Evolutionary conservation across 2,888 invertebrate genomes (phyloP).

Genomic region (Acronicta psi): DNA sequence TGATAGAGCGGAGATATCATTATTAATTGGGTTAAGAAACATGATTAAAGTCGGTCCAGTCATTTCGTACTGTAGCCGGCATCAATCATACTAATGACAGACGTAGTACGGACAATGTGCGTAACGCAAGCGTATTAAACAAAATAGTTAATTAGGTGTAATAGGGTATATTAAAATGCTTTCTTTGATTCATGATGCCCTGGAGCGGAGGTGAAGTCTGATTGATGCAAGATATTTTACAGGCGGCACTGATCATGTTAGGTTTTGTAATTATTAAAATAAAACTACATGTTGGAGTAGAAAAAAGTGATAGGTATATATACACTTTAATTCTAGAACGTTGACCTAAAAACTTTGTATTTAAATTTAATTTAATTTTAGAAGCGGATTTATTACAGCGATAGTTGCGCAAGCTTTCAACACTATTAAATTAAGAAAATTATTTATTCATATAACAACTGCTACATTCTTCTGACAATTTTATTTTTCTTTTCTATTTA

Average conservation of each 20-base stretch:
- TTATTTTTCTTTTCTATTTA: too few relatives aligned
- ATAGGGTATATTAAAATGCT: conserved; percentile 45
- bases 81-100: conserved; percentile 58
- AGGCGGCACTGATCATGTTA: background rate
- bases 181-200: conserved; percentile 47
- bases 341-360: too few relatives aligned
- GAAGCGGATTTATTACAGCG: too few relatives aligned
- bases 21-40: conserved; percentile 83
- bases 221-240: conserved; percentile 30
- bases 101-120: conserved; percentile 51
- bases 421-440: conserved; percentile 43
- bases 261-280: conserved; percentile 21
- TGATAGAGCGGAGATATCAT: conserved; percentile 77
- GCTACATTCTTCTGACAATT: conserved; percentile 15
- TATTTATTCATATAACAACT: conserved; percentile 27
- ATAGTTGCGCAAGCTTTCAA: conserved; percentile 34
- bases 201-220: conserved; percentile 21
- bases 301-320: too few relatives aligned
- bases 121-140: conserved; percentile 50
- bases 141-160: conserved; percentile 56
- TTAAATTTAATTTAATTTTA: too few relatives aligned
- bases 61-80: conserved; percentile 43
- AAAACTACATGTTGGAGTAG: conserved; percentile 8
- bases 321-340: too few relatives aligned
- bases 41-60: conserved; percentile 67